A percentile compares a stretch with the other conserved stretches of the same genome.
Conservation (phyloP, 2,888 invertebrate species). For the Sarcophaga variegata region DNA sequence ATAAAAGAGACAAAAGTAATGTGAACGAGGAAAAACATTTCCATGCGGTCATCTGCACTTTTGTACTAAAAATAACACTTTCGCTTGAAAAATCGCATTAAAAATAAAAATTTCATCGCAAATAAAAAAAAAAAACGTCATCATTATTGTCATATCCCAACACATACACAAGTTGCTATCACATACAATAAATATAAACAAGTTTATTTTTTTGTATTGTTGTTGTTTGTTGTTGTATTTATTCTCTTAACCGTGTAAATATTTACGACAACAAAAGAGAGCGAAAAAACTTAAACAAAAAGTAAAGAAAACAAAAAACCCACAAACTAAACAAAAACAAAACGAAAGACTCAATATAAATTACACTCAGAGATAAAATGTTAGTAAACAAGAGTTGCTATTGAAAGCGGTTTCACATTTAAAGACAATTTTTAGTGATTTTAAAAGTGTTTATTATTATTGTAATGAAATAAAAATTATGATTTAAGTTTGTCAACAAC, state of each 20-base stretch:
- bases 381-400: background rate
- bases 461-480: too few relatives aligned
- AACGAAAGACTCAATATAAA: background rate
- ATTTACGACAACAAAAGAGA: constrained; percentile 4
- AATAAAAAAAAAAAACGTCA: constrained; percentile 55
- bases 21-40: background rate
- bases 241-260: too few relatives aligned
- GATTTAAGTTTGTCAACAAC: too few relatives aligned
- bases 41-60: constrained; percentile 51
- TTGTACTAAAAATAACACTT: constrained; percentile 47
- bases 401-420: too few relatives aligned
- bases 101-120: constrained; percentile 40
- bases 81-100: constrained; percentile 48
- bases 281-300: background rate
- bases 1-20: too few relatives aligned
- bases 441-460: too few relatives aligned
- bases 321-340: background rate
- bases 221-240: too few relatives aligned
- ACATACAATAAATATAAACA: constrained; percentile 14
- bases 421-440: too few relatives aligned
- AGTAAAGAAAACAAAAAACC: background rate
- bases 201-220: background rate
- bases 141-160: constrained; percentile 11
- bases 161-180: background rate
- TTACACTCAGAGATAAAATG: background rate